Evolutionary conservation across 2,888 invertebrate species (phyloP).

Genomic region (Drosophila atroscutellata): DNA sequence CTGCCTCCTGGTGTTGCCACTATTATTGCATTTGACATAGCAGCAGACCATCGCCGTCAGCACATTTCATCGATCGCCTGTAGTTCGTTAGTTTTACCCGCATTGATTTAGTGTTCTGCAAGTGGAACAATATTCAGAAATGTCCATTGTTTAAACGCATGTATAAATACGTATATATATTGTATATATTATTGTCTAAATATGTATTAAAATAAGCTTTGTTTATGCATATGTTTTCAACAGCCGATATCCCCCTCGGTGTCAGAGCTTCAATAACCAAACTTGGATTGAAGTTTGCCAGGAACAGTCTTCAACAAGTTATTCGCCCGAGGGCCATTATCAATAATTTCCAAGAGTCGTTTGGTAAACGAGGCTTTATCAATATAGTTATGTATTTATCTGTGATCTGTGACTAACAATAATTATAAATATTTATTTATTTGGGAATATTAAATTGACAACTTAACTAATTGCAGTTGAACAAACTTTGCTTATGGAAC

Average conservation of each 20-base stretch:
- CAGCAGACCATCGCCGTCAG: background rate
- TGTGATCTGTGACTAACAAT: background rate
- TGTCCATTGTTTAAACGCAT: background rate
- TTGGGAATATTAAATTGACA: background rate
- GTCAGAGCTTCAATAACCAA: background rate
- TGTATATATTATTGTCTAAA: no score
- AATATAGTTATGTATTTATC: background rate
- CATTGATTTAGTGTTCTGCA: slow-evolving; percentile 1
- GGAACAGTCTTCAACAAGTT: background rate
- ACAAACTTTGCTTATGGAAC: background rate
- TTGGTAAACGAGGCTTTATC: background rate
- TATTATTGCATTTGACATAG: slow-evolving; percentile 13
- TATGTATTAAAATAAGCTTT: no score
- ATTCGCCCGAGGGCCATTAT: background rate
- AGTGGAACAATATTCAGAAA: slow-evolving; percentile 15
- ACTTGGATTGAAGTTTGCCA: background rate
- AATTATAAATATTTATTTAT: background rate
- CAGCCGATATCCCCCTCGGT: fast-evolving
- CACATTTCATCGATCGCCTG: background rate
- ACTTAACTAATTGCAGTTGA: background rate
- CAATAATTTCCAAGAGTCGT: background rate
- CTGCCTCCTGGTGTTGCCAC: slow-evolving; percentile 32
- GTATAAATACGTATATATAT: background rate
- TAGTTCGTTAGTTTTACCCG: background rate
- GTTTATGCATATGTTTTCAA: background rate